Evolutionary conservation across 2,113 vertebrate species (phyloP), one percentile per base, ranked within the genome.

Genomic region (Thunnus thynnus): DNA sequence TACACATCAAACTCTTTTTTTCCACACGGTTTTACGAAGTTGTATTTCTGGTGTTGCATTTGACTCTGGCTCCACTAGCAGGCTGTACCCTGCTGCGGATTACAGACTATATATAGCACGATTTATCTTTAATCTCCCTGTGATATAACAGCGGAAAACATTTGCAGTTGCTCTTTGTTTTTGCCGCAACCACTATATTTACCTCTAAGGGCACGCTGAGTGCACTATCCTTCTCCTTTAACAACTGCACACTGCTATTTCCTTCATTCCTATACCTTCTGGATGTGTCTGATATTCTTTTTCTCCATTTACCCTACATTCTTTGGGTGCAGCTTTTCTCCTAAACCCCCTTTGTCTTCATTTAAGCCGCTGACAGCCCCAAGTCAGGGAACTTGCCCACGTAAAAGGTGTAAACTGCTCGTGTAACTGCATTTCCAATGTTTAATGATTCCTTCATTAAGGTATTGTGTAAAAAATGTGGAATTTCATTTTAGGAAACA

Each of bases 61-160:
- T 83, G 67, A 86, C 64, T 73, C 72, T 14, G 52, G 13, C 51
- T 86, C 32, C 17, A 52, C 46, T n/a, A 22, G 66, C 82, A 58
- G 74, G 66, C 65, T 80, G 51, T 61, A 50, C 57, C 66, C 67
- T 78, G 55, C 57, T n/a, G 76, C 82, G 84, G 92, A 92, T 92
- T 90, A 91, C 46, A 71, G 61, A 82, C 87, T 92, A 92, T 93
- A 89, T 88, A 90, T 91, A 93, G 86, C 78, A 5, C 18, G 16
- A 82, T 83, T 90, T 88, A 84, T 91, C 91, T 91, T 91, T 92
- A 89, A 92, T 93, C 90, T 93, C 72, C 73, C 76, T 36, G 81
- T 89, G 83, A 88, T 74, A 78, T 82, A 90, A 83, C 73, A 77
- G 71, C 12, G 22, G 76, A 90, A 86, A 80, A 47, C 77, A 54